Evolutionary conservation across 2,888 invertebrate species (phyloP).

Genomic region (Stratiomys singularior): DNA sequence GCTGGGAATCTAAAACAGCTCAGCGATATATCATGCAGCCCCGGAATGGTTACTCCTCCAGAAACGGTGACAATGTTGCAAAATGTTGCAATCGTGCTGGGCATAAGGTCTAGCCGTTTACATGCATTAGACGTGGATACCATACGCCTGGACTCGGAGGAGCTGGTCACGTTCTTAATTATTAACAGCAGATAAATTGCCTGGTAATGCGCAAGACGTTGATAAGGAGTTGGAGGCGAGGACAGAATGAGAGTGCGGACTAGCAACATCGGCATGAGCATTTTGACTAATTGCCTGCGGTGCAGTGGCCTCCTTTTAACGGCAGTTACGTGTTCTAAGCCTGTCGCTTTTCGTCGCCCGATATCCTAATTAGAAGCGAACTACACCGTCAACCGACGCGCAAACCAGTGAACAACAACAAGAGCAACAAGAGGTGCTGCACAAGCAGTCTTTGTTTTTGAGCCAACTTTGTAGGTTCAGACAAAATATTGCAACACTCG

Average conservation of each 20-base stretch:
- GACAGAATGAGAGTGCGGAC: neutral
- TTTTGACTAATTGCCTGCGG: neutral
- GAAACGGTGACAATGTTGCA: conserved; percentile 4
- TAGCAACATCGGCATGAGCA: neutral
- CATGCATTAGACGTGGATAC: neutral
- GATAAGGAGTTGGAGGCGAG: neutral
- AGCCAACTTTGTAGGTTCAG: neutral
- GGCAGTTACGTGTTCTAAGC: neutral
- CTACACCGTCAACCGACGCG: neutral
- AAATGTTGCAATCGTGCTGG: neutral
- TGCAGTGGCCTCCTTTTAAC: neutral
- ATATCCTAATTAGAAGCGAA: neutral
- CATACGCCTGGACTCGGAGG: neutral
- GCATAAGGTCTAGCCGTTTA: neutral
- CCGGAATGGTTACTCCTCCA: neutral
- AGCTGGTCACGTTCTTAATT: conserved; percentile 9
- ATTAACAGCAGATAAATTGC: conserved; percentile 3
- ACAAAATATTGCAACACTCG: too few species aligned
- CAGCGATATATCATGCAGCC: neutral
- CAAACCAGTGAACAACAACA: neutral
- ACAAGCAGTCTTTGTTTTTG: neutral
- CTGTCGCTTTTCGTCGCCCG: neutral
- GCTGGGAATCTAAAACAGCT: neutral
- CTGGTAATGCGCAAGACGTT: neutral
- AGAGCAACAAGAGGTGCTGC: too few species aligned